Conservation (phyloP, 2,888 invertebrate genomes). For the Pristionchus arcanus region DNA sequence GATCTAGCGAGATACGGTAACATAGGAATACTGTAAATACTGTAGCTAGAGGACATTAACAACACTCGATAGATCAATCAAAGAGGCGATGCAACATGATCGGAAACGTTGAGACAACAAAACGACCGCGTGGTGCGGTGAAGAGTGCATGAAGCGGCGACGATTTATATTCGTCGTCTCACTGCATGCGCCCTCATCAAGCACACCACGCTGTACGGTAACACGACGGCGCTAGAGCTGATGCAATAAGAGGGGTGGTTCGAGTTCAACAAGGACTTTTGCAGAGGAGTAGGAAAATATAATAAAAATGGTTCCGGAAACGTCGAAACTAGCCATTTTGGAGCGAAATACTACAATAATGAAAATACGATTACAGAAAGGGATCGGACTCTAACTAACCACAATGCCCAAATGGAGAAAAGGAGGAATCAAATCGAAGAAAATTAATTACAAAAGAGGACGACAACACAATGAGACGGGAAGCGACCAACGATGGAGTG, state of each 20-base stretch:
- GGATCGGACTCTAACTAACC: neutral
- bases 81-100: neutral
- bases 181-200: neutral
- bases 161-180: conserved; percentile 31
- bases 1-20: conserved; percentile 15
- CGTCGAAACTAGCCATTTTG: neutral
- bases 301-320: neutral
- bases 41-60: conserved; percentile 9
- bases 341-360: neutral
- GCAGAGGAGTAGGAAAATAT: neutral
- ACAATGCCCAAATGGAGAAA: neutral
- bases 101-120: conserved; percentile 21
- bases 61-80: conserved; percentile 31
- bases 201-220: conserved; percentile 40
- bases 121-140: neutral
- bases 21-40: conserved; percentile 25
- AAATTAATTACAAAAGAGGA: neutral
- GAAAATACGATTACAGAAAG: neutral
- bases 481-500: neutral
- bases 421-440: neutral
- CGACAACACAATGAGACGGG: neutral
- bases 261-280: neutral
- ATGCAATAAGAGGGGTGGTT: neutral
- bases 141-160: conserved; percentile 22
- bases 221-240: conserved; percentile 9